Percentiles rank a stretch among this genome's conserved stretches.
These are phyloP conservation scores for Eidolon helvum DNA, from an alignment of 2,113 vertebrate genomes.

Conservation along the genomic window DNA sequence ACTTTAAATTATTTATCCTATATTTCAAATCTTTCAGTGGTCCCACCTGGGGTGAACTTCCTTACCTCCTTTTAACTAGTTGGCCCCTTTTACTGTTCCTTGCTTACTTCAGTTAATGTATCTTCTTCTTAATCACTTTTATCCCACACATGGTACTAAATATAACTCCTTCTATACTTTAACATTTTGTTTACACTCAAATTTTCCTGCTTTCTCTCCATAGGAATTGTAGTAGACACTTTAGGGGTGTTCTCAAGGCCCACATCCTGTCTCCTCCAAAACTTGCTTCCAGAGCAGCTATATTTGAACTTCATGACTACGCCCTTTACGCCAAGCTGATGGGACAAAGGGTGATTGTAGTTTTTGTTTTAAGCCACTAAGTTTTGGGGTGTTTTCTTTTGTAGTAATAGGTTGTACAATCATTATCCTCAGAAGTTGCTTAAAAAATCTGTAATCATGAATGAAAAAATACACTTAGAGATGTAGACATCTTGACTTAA, in stretches of 20 bases:
- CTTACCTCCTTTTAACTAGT: neutral
- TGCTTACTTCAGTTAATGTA: neutral
- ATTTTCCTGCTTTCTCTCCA: neutral
- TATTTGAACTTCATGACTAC: neutral
- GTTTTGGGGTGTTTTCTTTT: conserved; percentile 15
- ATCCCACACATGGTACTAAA: neutral
- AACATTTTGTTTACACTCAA: conserved; percentile 8
- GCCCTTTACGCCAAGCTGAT: neutral
- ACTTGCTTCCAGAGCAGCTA: neutral
- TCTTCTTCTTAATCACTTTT: conserved; percentile 13
- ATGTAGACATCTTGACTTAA: conserved; percentile 21
- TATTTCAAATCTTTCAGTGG: neutral
- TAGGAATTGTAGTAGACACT: neutral
- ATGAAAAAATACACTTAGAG: conserved; percentile 12
- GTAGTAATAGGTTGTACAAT: neutral
- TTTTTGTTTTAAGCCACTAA: neutral
- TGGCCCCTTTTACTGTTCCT: neutral
- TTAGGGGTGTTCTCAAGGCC: neutral
- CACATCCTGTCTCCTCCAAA: neutral
- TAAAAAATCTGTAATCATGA: conserved; percentile 19
- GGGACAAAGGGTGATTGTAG: neutral
- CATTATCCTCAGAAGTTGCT: neutral
- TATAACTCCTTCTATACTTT: neutral
- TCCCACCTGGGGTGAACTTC: neutral
- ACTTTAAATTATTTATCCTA: neutral